These are phyloP conservation scores for Apostichopus japonicus DNA, from an alignment of 35 echinoderm and acorn worm species.

Conservation along the genomic window DNA sequence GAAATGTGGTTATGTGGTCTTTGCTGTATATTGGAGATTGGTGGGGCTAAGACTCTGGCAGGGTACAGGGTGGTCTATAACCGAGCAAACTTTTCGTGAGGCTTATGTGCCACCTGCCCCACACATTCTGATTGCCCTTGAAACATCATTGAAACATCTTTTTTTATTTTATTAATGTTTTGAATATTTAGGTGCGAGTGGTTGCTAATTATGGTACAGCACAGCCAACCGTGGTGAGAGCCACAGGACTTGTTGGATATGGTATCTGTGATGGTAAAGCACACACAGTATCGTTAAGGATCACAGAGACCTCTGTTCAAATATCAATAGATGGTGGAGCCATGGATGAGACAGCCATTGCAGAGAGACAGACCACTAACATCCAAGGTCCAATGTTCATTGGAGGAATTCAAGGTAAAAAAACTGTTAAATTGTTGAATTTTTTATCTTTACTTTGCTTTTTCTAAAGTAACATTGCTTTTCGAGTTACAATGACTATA, in stretches of 20 bases:
- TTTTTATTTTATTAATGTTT: neutral
- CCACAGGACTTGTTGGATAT: conserved; percentile 65
- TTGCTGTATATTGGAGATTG: too few relatives aligned
- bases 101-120: neutral
- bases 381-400: conserved; percentile 63
- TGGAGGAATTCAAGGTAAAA: conserved; percentile 85
- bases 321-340: conserved; percentile 70
- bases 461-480: too few relatives aligned
- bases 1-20: neutral
- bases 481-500: too few relatives aligned
- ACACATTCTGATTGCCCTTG: neutral
- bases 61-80: too few relatives aligned
- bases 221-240: conserved; percentile 75
- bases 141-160: neutral
- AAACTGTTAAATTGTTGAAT: neutral
- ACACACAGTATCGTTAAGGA: conserved; percentile 57
- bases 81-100: neutral
- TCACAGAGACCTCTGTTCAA: conserved; percentile 24
- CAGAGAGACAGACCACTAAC: neutral
- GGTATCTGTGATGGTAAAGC: conserved; percentile 75
- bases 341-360: conserved; percentile 32
- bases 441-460: too few relatives aligned
- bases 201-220: conserved; percentile 56
- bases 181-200: conserved; percentile 62
- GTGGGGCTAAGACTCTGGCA: too few relatives aligned